Evolutionary conservation across 2,888 invertebrate species (phyloP), one percentile per base, ranked within the genome.

Genomic region (Platycheirus albimanus): DNA sequence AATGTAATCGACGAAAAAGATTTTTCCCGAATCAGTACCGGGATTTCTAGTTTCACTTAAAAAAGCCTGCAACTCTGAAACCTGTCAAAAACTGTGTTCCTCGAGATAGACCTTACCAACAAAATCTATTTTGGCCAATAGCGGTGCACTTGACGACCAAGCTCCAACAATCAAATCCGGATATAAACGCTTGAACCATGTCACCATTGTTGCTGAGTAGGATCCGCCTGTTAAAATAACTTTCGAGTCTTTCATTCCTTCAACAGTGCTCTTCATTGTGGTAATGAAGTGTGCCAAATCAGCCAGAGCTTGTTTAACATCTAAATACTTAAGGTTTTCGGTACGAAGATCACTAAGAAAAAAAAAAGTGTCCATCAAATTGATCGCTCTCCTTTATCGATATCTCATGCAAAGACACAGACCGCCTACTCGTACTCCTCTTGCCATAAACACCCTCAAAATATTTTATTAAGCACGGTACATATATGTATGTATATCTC

Each of bases 161-260:
- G 91, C 92, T 2, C 94, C 94, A 15, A 88, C 88, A 0, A 92
- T 91, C 13, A 94, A 88, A 74, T 94, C 93, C 0, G 94, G 94
- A 88, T 94, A 94, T 28, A 93, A 90, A 64, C 92, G 91, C 85
- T 93, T 93, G 81, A 94, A 93, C 94, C 94, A 94, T 33, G 93
- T 90, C 17, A 92, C 94, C 93, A 94, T 93, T 76, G 93, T 94
- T 1, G 92, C 94, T 0, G 94, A 93, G 85, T 94, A 94, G 0
- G 94, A 94, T 0, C 94, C 93, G 0, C 94, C 94, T 70, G 93
- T 92, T 52, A 94, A 87, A 19, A 94, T 85, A 0, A 90, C 89
- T 64, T 89, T 91, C 0, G 92, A 91, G 43, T 91, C 88, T 45
- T 86, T 80, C 15, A 91, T 85, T 20, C 87, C 89, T 0, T 88